Percentiles rank a stretch among this genome's conserved stretches.
phyloP scores from a whole-genome alignment of 2,113 vertebrate genomes.

The human (Homo sapiens) region DNA sequence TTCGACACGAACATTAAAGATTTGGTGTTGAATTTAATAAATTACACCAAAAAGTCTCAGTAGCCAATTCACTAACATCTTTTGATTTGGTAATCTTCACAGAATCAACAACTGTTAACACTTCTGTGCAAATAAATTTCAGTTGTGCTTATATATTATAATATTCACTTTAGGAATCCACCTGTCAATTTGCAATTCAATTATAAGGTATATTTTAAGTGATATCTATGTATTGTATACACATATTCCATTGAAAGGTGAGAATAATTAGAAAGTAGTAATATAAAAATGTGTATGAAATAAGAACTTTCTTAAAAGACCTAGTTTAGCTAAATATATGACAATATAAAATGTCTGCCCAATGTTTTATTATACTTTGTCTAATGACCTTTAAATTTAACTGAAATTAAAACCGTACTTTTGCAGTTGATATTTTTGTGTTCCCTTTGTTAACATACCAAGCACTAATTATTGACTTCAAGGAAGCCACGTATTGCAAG shows the following conservation, averaged over 20 bases:
- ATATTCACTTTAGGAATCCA: background rate
- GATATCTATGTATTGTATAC: background rate
- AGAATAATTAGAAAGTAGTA: constrained; percentile 27
- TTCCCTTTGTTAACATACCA: background rate
- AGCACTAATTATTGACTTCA: background rate
- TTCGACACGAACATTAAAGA: background rate
- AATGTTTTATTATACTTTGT: constrained; percentile 46
- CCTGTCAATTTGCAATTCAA: background rate
- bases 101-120: background rate
- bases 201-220: constrained; percentile 10
- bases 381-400: constrained; percentile 44
- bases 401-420: constrained; percentile 46
- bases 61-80: constrained; percentile 12
- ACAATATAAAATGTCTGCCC: background rate
- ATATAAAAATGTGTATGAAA: background rate
- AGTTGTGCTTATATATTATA: background rate
- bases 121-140: background rate
- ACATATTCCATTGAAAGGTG: constrained; percentile 21
- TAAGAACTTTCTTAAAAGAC: background rate
- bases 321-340: constrained; percentile 34
- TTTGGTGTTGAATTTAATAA: constrained; percentile 9
- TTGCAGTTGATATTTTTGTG: background rate
- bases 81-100: constrained; percentile 21
- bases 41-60: constrained; percentile 17
- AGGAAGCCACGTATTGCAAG: background rate